Conservation (phyloP, 2,113 vertebrate species). For the Dipodomys merriami region DNA sequence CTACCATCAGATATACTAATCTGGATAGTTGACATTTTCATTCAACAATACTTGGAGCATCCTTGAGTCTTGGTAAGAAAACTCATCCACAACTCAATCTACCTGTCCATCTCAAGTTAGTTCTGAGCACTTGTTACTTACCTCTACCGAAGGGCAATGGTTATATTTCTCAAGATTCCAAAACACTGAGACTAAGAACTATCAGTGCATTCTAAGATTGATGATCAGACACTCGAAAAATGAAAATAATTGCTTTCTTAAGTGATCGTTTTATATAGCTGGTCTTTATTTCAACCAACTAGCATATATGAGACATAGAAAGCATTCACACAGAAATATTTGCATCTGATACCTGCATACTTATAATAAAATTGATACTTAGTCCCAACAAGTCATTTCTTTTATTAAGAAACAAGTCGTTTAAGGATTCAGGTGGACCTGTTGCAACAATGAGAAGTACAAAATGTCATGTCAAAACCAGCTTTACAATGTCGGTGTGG, state of each 20-base stretch:
- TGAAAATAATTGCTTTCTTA: background rate
- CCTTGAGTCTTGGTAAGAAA: background rate
- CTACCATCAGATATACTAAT: background rate
- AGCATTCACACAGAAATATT: background rate
- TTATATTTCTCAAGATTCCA: background rate
- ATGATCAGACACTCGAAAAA: background rate
- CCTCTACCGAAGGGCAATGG: background rate
- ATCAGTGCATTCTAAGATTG: background rate
- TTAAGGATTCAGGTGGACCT: too few species aligned
- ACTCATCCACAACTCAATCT: background rate
- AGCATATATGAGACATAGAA: background rate
- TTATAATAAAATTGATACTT: background rate
- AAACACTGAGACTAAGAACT: background rate
- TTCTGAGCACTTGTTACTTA: background rate
- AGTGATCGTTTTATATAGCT: background rate
- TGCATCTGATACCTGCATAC: background rate
- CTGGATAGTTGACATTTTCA: background rate
- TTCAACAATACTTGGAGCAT: background rate
- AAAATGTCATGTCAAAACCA: too few species aligned
- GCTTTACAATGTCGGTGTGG: too few species aligned
- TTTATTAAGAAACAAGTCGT: too few species aligned
- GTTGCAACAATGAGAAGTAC: too few species aligned
- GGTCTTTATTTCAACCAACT: background rate
- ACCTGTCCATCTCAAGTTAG: background rate
- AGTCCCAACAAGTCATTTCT: too few species aligned